Evolutionary conservation across 1,140 invertebrate species (phyloP).

Genomic region (Pseudomyrmex pallidus): DNA sequence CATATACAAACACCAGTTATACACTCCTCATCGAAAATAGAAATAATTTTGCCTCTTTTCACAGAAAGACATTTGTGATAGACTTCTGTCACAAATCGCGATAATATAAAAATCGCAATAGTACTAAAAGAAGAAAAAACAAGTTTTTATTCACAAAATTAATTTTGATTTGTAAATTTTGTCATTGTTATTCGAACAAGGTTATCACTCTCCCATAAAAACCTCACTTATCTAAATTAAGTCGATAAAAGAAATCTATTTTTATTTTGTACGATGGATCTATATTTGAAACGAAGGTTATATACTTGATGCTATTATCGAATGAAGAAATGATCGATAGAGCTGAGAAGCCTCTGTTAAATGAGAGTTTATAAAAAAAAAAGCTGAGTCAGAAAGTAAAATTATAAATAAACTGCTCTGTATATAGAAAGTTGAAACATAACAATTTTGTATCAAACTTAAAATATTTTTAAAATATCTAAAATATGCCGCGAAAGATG

Average conservation of each 20-base stretch:
- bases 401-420: too few species aligned
- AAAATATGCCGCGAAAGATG: too few species aligned
- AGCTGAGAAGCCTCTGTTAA: not conserved
- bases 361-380: not conserved
- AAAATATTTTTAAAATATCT: too few species aligned
- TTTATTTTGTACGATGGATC: not conserved
- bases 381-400: not conserved
- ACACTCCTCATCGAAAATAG: too few species aligned
- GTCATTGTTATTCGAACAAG: too few species aligned
- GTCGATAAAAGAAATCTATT: not conserved
- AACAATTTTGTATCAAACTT: too few species aligned
- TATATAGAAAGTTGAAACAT: too few species aligned
- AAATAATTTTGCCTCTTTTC: too few species aligned
- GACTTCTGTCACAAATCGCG: not conserved
- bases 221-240: not conserved
- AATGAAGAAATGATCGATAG: conserved; percentile 5
- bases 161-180: too few species aligned
- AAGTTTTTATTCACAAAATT: not conserved
- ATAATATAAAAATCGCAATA: not conserved
- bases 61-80: too few species aligned
- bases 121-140: not conserved
- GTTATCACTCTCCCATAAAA: too few species aligned
- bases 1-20: too few species aligned
- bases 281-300: not conserved
- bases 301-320: not conserved